These are phyloP conservation scores for Drosophila guanche DNA, from an alignment of 1,140 invertebrate genomes.

Conservation along the genomic window DNA sequence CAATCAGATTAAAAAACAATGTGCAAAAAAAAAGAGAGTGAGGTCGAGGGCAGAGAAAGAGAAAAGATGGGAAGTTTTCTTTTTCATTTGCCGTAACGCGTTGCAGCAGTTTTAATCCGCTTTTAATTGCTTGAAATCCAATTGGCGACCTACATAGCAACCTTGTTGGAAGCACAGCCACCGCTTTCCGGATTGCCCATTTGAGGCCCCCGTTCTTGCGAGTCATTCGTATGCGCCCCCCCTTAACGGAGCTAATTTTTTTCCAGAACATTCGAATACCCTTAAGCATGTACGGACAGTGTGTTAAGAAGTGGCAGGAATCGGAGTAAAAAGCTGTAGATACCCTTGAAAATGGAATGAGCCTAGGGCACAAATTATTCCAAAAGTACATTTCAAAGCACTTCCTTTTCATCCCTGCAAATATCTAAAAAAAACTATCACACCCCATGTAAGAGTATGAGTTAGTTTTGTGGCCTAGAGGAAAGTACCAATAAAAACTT, in stretches of 20 bases:
- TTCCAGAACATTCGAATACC: background rate
- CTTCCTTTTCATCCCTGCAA: too few species aligned
- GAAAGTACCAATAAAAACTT: conserved; percentile 33
- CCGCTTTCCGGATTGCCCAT: conserved; percentile 1
- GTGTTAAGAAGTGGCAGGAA: too few species aligned
- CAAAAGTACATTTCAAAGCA: too few species aligned
- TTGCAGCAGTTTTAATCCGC: conserved; percentile 60
- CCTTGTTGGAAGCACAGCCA: conserved; percentile 28
- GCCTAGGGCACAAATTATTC: too few species aligned
- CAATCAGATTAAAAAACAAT: conserved; percentile 70
- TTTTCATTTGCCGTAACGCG: conserved; percentile 53
- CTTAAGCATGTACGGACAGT: background rate
- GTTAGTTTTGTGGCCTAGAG: conserved; percentile 24
- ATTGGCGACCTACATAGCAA: conserved; percentile 70
- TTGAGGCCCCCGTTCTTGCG: too few species aligned
- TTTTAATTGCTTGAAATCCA: conserved; percentile 80
- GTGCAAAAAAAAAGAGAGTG: conserved; percentile 12
- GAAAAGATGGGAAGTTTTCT: conserved; percentile 35
- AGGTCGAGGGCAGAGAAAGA: conserved; percentile 3
- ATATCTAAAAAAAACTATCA: too few species aligned
- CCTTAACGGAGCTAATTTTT: background rate
- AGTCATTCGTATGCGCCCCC: too few species aligned
- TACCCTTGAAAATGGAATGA: too few species aligned
- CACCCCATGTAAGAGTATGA: too few species aligned
- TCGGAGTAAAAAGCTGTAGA: too few species aligned